These are phyloP conservation scores for Heterotis niloticus DNA, from an alignment of 2,113 vertebrate species.

Conservation along the genomic window DNA sequence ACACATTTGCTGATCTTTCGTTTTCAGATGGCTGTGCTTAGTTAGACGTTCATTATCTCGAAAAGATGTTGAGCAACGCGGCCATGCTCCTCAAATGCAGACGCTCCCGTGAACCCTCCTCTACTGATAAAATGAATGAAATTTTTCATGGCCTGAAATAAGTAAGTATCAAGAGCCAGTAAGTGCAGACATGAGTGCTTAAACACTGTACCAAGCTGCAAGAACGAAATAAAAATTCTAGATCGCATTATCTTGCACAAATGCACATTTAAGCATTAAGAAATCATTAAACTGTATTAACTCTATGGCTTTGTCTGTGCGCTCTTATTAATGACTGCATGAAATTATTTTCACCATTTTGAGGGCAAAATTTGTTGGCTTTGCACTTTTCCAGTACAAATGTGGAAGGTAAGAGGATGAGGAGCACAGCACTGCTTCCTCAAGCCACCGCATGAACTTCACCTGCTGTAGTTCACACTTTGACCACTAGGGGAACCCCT, in stretches of 20 bases:
- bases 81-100: background rate
- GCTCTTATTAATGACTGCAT: too few species aligned
- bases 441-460: background rate
- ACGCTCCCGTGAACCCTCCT: background rate
- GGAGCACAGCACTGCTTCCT: background rate
- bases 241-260: background rate
- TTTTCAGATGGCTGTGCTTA: background rate
- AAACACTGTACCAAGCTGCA: background rate
- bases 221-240: background rate
- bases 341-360: too few species aligned
- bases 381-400: too few species aligned
- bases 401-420: too few species aligned
- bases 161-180: background rate
- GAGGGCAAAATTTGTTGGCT: too few species aligned
- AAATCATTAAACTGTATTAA: too few species aligned
- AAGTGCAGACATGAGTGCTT: background rate
- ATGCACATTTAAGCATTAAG: too few species aligned
- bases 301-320: too few species aligned
- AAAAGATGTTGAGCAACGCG: too few species aligned
- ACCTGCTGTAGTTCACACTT: conserved; percentile 33
- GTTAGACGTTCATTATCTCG: background rate
- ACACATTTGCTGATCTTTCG: background rate
- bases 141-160: background rate
- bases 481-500: conserved; percentile 62
- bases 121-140: background rate